Evolutionary conservation across 2,797 vertebrate species (phyloP), one percentile per base, ranked within the genome.

Genomic region (Crenichthys baileyi): DNA sequence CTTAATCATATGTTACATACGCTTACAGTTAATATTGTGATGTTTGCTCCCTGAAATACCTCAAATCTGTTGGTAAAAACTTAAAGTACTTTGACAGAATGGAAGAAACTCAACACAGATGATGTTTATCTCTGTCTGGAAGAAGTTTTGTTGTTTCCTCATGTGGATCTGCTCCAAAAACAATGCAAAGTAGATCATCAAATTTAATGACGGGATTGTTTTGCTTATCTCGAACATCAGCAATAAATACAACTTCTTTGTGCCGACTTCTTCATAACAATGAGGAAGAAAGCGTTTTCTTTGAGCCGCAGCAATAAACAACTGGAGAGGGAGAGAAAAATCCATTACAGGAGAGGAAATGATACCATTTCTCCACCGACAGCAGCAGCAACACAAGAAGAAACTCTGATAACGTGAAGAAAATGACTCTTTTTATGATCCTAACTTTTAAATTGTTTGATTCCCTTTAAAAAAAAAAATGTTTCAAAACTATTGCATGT

Each of bases 311-410:
- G 71, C 75, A 76, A 81, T 82, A 78, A 85, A 68, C 82, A 60
- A 56, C 20, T n/a, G 16, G 53, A 81, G 68, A 41, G 20, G 71
- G 68, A 55, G 67, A 63, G 73, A 36, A 53, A 50, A 83, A 86
- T 85, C 78, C 70, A 83, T 84, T 79, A 82, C 44, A 73, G 68
- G 53, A 8, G 46, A 84, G 20, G 58, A 41, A 80, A 77, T 81
- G 73, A 76, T 26, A 58, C 80, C 77, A 83, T 82, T 75, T 83
- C 67, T 78, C 53, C 72, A 2, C 51, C 20, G 58, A 84, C 72
- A 56, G 73, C 79, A 39, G 55, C 24, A 39, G 73, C 39, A 44
- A 78, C 8, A 3, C 18, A 39, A 36, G 44, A 36, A 24, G 44
- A 65, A 60, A 18, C 18, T 18, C 71, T 2, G 68, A 56, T 53